phyloP scores from a whole-genome alignment of 2,797 vertebrate species.

The Sphenodon punctatus region DNA sequence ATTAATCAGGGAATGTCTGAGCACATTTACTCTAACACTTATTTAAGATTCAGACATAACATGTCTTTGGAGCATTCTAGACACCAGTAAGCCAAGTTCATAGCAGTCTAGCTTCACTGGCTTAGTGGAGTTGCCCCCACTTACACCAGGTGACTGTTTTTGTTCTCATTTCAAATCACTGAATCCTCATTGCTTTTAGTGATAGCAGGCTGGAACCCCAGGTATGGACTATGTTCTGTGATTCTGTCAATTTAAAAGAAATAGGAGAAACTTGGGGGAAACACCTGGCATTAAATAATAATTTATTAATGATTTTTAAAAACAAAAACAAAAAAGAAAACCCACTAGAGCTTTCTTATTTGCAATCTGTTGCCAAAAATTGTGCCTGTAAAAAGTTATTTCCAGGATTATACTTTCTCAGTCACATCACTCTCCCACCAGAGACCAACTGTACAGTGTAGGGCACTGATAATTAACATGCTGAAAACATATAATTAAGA shows the following conservation, averaged over 20 bases:
- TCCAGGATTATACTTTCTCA: constrained; percentile 4
- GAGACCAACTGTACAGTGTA: constrained; percentile 34
- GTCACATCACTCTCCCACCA: constrained; percentile 26
- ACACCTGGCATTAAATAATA: background rate
- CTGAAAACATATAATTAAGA: constrained; percentile 61
- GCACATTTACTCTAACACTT: constrained; percentile 11
- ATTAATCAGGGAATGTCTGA: constrained; percentile 41
- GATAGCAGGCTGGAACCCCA: background rate
- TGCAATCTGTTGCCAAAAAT: constrained; percentile 44
- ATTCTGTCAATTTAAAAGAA: constrained; percentile 17
- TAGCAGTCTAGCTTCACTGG: background rate
- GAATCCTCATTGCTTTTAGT: background rate
- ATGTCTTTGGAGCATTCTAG: constrained; percentile 12
- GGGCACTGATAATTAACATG: constrained; percentile 58
- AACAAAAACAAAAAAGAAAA: no score
- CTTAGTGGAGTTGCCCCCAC: background rate
- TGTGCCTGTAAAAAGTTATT: constrained; percentile 9
- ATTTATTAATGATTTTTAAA: constrained; percentile 10
- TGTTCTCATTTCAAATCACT: background rate
- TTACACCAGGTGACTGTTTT: background rate
- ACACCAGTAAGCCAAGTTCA: background rate
- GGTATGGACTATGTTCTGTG: background rate
- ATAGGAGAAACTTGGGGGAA: constrained; percentile 16
- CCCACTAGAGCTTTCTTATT: constrained; percentile 10
- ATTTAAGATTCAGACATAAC: constrained; percentile 29